Conservation (phyloP, 2,797 vertebrate genomes). For the Ispidina picta region DNA sequence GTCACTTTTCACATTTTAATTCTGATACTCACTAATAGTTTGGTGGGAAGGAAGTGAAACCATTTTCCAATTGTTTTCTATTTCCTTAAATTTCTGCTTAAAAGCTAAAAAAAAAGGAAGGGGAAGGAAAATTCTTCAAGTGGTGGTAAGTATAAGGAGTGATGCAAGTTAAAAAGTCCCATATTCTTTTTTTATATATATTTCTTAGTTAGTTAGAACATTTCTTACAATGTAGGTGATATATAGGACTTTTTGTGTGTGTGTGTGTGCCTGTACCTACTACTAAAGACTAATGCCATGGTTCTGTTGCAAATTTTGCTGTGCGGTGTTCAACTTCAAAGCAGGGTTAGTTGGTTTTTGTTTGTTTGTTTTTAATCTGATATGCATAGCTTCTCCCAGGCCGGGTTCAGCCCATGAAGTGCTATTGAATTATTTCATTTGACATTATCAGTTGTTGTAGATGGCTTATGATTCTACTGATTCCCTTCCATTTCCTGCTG, state of each 20-base stretch:
- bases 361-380: not conserved
- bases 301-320: not conserved
- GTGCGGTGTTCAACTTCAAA: not conserved
- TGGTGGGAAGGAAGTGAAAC: not conserved
- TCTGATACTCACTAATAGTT: not conserved
- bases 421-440: not conserved
- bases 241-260: not conserved
- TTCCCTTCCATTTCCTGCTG: not conserved
- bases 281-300: not conserved
- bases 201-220: not conserved
- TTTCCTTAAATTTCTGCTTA: constrained; percentile 34
- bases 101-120: not conserved
- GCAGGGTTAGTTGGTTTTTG: not conserved
- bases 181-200: not conserved
- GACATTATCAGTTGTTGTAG: not conserved
- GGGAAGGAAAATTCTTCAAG: not conserved
- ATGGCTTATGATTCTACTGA: not conserved
- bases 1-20: not conserved
- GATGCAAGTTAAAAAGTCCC: not conserved
- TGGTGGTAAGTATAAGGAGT: not conserved
- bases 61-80: constrained; percentile 19
- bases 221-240: not conserved
- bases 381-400: not conserved
- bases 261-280: not conserved
- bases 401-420: not conserved